phyloP scores from a whole-genome alignment of 2,888 invertebrate genomes.

The Noctua pronuba region DNA sequence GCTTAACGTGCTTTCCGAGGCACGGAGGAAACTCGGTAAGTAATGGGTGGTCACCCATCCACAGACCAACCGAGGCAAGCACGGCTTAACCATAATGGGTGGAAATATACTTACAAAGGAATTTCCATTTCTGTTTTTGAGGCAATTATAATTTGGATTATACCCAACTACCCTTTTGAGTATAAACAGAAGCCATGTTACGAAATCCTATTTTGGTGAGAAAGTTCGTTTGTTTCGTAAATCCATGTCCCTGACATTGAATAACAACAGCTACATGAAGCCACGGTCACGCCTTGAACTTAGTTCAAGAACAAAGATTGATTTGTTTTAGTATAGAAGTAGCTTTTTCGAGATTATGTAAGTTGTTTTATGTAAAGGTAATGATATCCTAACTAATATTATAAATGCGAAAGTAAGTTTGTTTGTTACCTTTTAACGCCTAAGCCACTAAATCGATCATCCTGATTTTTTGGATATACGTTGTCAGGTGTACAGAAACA shows the following conservation, averaged over 20 bases:
- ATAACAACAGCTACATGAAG: conserved; percentile 6
- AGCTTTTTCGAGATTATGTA: not conserved
- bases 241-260: not conserved
- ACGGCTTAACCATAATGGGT: too few species aligned
- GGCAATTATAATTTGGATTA: not conserved
- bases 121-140: not conserved
- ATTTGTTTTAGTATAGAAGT: not conserved
- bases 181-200: not conserved
- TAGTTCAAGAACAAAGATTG: conserved; percentile 5
- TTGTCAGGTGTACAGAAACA: too few species aligned
- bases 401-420: too few species aligned
- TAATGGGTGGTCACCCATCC: too few species aligned
- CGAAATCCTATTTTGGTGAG: not conserved
- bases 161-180: not conserved
- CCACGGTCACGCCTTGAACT: conserved; percentile 1
- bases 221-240: not conserved
- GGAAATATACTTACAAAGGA: not conserved
- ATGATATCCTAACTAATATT: too few species aligned
- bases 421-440: too few species aligned
- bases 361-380: too few species aligned
- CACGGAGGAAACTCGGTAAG: too few species aligned
- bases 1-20: too few species aligned
- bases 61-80: too few species aligned
- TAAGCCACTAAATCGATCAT: too few species aligned
- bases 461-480: too few species aligned